Base-by-base conservation (phyloP, 2,113 vertebrate species). In the Neolamprologus falcicula region DNA sequence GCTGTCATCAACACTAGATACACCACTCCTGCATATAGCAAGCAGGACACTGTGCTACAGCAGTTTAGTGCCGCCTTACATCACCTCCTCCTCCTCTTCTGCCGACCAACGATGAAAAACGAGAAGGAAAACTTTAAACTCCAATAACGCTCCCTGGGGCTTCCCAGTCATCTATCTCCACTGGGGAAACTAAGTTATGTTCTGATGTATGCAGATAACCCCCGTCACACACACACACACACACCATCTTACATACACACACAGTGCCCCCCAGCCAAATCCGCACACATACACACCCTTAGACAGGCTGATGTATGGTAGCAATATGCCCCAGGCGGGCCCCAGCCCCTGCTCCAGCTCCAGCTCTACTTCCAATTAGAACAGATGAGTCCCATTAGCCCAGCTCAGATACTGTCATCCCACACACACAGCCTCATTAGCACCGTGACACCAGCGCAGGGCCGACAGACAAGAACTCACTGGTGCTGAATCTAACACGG, bases 281-380 rank as follows among this genome's bases (percentile, higher is more conserved):
- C 68, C 10, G 47, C 86, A 84, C 83, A 83, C 45, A 89, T 40
- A 86, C 63, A 88, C 82, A 88, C 71, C 82, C 76, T 90, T 84
- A 91, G 95, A 95, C 94, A 96, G 95, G 93, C 96, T 97, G 97
- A 97, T 97, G 94, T 97, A 97, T 97, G 94, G 93, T 59, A 95
- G 95, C 95, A 97, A 97, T 97, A 97, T 97, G 96, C 96, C 96
- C 93, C 90, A 96, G 96, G 96, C 96, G 89, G 92, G 93, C 89
- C 89, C 87, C 78, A 83, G 88, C 94, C 92, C 86, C 86, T 80
- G 91, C 91, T 90, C 24, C 91, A 92, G 91, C 93, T 90, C 85
- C 92, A 89, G 93, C 92, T 94, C 94, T 89, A 52, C 91, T 94
- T 90, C 92, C 95, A 96, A 96, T 96, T 96, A 95, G 92, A 95